Base-by-base conservation (phyloP, 2,797 vertebrate species). In the Pseudochromis fuscus region DNA sequence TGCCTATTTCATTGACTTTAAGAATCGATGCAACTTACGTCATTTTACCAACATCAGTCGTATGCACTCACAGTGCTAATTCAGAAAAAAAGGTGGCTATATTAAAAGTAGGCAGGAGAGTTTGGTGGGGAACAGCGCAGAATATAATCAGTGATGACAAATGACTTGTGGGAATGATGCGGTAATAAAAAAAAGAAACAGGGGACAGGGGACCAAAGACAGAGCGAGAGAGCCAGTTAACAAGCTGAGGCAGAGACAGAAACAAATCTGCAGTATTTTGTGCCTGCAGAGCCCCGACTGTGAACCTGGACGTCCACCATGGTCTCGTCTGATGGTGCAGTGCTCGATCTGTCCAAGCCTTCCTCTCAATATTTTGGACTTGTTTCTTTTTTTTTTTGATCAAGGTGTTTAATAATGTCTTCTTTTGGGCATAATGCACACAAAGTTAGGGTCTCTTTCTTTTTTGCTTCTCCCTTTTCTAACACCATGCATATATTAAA, bases 81-180 rank as follows among this genome's bases (percentile, higher is more conserved):
- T 8, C 7, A 16, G 6, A 35, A 10, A 46, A 62, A 59, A 58
- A 42, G 28, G 18, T 19, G 35, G 49, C 21, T 38, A 18, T 27
- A 63, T 33, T 19, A 38, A 51, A 56, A 33, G 19, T 31, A 75
- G 50, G 56, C 21, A 40, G 46, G 58, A 24, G 16, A 65, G 49
- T 59, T 59, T 35, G 18, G 48, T 33, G 19, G 31, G 57, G 37
- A 87, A 68, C 63, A 52, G 65, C 56, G 49, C 30, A 33, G 52
- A 79, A 56, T 46, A 44, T 72, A 72, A 82, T 80, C 74, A 84
- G 67, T 2, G 46, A 88, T 85, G 87, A 91, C 83, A 87, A 91
- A 90, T 86, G 73, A 74, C 79, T 78, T 71, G 44, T 74, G 76
- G 74, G 64, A 66, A 84, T 51, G 67, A 82, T 67, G 77, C 64